Percentiles rank a stretch among this genome's conserved stretches.
Evolutionary conservation across 2,113 vertebrate genomes (phyloP).

Genomic region (Rhizomys pruinosus): DNA sequence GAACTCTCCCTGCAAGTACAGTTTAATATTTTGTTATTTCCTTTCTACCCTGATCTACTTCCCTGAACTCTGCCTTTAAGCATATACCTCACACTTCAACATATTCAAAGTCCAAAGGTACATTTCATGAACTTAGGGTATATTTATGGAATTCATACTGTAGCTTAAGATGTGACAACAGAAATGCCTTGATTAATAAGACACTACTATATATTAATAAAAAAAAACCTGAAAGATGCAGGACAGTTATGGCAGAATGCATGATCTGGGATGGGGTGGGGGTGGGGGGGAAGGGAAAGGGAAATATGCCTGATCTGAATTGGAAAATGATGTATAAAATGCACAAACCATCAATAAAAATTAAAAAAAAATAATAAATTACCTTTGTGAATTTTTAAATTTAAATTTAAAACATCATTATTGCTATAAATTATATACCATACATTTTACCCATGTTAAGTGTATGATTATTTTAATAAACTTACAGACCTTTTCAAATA

Average conservation of each 20-base stretch:
- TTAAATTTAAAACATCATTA: no score
- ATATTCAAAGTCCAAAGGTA: background rate
- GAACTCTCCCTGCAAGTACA: constrained; percentile 31
- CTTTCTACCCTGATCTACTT: background rate
- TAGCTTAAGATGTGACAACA: background rate
- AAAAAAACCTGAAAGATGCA: no score
- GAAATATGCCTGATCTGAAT: no score
- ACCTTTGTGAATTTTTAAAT: constrained; percentile 5
- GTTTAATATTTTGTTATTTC: background rate
- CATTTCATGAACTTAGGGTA: background rate
- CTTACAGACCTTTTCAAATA: background rate
- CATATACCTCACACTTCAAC: background rate
- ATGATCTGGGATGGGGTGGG: no score
- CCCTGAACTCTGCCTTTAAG: constrained; percentile 24
- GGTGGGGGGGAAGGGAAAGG: no score
- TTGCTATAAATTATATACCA: background rate
- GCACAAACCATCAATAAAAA: no score
- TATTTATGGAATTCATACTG: background rate
- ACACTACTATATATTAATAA: background rate
- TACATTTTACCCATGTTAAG: background rate
- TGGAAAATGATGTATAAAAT: no score
- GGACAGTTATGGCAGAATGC: no score
- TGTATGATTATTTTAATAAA: background rate
- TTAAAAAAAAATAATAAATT: background rate
- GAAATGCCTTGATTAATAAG: constrained; percentile 9